Percentiles rank a stretch among this genome's conserved stretches.
These are phyloP conservation scores for Hyposmocoma kahamanoa DNA, from an alignment of 1,140 invertebrate genomes.

Conservation along the genomic window DNA sequence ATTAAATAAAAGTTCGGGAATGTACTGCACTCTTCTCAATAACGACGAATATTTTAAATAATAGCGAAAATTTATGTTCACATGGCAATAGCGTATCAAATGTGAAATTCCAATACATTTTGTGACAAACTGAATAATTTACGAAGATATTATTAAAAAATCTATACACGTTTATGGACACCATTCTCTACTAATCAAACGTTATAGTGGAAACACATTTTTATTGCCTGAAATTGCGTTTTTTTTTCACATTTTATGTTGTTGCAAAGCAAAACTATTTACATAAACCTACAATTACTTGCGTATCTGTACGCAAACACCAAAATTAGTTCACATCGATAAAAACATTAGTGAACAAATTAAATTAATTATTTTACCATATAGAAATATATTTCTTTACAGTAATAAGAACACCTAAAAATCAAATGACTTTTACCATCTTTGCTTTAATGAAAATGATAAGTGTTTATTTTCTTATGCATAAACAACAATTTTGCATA, in stretches of 20 bases:
- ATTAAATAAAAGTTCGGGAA: too few species aligned
- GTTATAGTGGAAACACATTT: constrained; percentile 18
- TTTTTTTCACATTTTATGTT: constrained; percentile 19
- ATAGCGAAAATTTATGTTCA: constrained; percentile 11
- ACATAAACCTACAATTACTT: constrained; percentile 54
- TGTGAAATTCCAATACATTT: neutral
- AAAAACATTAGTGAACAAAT: constrained; percentile 21
- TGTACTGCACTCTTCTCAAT: too few species aligned
- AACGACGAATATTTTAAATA: constrained; percentile 1
- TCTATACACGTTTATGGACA: neutral
- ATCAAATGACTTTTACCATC: constrained; percentile 5
- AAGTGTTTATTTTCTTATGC: constrained; percentile 10
- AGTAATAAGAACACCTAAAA: constrained; percentile 10
- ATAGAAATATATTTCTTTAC: constrained; percentile 21
- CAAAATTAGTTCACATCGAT: constrained; percentile 31
- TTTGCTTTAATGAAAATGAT: constrained; percentile 6
- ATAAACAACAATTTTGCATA: constrained; percentile 21
- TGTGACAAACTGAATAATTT: neutral
- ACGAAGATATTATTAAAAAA: neutral
- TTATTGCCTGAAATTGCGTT: constrained; percentile 18
- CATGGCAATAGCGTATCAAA: neutral
- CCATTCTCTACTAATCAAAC: too few species aligned
- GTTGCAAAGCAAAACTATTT: constrained; percentile 57
- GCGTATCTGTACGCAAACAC: constrained; percentile 35
- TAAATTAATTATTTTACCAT: constrained; percentile 28